A percentile compares a stretch with the other conserved stretches of the same genome.
Conservation (phyloP, 1,140 invertebrate species). For the Hypsibius dujardini region DNA sequence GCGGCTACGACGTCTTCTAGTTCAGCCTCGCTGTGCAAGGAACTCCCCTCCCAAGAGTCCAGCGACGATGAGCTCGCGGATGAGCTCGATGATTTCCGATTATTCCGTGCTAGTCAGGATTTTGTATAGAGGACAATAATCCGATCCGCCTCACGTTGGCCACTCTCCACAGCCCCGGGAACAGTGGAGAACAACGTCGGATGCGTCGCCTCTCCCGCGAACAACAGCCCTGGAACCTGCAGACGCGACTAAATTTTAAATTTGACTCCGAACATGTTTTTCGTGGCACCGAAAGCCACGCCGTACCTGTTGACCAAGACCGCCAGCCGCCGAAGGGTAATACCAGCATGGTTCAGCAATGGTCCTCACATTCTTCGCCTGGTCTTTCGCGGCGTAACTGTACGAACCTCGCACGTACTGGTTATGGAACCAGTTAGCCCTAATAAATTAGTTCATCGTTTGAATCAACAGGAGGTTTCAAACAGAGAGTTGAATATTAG, state of each 20-base stretch:
- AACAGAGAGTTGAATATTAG: too few species aligned
- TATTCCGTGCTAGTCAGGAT: slow-evolving; percentile 1
- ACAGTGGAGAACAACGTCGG: slow-evolving; percentile 5
- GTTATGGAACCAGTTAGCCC: background rate
- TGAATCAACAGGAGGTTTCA: too few species aligned
- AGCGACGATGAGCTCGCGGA: too few species aligned
- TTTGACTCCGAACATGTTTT: too few species aligned
- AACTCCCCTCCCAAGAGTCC: too few species aligned
- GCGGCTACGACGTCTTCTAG: too few species aligned
- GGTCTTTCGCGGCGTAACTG: slow-evolving; percentile 3
- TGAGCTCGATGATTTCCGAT: too few species aligned
- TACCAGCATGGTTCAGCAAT: background rate
- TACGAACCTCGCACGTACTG: slow-evolving; percentile 1
- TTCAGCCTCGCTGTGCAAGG: too few species aligned
- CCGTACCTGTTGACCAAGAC: background rate
- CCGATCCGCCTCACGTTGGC: background rate
- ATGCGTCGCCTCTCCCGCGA: slow-evolving; percentile 3
- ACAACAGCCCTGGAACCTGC: background rate
- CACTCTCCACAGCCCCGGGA: background rate
- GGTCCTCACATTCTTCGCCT: background rate
- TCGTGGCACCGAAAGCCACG: background rate
- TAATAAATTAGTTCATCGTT: too few species aligned
- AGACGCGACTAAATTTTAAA: background rate
- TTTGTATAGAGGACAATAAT: slow-evolving; percentile 7
- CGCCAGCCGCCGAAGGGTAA: background rate